Conservation (phyloP, 1,140 invertebrate genomes). For the Anoplophora glabripennis region DNA sequence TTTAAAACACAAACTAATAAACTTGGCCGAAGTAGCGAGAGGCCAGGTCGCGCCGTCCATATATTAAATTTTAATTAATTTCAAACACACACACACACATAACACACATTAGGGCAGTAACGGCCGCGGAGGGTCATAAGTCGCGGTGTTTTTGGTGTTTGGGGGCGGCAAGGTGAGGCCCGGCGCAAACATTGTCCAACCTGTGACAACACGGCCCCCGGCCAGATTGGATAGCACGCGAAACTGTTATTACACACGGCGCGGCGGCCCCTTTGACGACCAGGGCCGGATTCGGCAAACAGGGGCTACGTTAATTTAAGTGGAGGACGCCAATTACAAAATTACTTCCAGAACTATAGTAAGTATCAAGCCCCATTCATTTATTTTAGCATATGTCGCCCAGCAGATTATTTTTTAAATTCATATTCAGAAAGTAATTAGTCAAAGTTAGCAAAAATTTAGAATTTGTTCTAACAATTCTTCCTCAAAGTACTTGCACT, state of each 20-base stretch:
- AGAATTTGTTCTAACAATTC: no score
- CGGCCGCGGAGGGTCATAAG: conserved; percentile 15
- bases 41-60: conserved; percentile 15
- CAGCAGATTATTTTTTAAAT: no score
- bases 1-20: conserved; percentile 8
- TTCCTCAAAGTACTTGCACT: no score
- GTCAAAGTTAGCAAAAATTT: no score
- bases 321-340: no score
- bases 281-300: conserved; percentile 2
- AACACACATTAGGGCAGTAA: conserved; percentile 16
- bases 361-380: no score
- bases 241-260: conserved; percentile 31
- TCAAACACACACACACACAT: conserved; percentile 21
- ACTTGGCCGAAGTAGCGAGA: conserved; percentile 10
- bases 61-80: conserved; percentile 23
- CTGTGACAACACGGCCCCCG: conserved; percentile 31
- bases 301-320: no score
- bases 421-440: no score
- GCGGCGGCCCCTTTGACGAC: conserved; percentile 16
- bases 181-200: conserved; percentile 28
- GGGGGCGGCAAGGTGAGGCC: conserved; percentile 23
- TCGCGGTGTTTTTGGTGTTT: conserved; percentile 27
- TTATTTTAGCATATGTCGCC: no score
- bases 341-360: no score
- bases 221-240: conserved; percentile 33